Evolutionary conservation across 2,113 vertebrate species (phyloP).

Genomic region (Lepisosteus oculatus): DNA sequence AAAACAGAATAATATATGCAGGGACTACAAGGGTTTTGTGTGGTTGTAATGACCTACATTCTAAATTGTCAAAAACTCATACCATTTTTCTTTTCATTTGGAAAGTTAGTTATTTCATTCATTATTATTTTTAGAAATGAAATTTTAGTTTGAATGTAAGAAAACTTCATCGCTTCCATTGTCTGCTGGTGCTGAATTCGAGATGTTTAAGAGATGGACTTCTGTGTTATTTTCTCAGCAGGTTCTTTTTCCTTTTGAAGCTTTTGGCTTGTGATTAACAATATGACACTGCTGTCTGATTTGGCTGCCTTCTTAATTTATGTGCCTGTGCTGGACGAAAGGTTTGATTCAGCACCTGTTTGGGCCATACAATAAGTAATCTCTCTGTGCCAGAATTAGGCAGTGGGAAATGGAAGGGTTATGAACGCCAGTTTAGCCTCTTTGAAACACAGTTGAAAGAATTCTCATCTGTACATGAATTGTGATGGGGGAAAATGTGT

Average conservation of each 20-base stretch:
- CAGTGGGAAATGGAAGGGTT: constrained; percentile 31
- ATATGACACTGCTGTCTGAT: constrained; percentile 45
- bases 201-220: neutral
- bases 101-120: too few relatives aligned
- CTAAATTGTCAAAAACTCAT: too few relatives aligned
- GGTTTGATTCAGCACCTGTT: constrained; percentile 61
- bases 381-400: constrained; percentile 37
- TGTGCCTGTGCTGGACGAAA: constrained; percentile 47
- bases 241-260: constrained; percentile 50
- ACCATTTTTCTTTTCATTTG: too few relatives aligned
- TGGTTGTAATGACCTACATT: too few relatives aligned
- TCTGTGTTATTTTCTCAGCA: constrained; percentile 3
- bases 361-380: constrained; percentile 37
- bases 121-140: too few relatives aligned
- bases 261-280: constrained; percentile 57
- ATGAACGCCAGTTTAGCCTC: constrained; percentile 31
- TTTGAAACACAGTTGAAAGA: constrained; percentile 23
- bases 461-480: constrained; percentile 32
- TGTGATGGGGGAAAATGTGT: constrained; percentile 30
- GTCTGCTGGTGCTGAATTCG: neutral
- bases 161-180: too few relatives aligned
- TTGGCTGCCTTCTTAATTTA: constrained; percentile 55
- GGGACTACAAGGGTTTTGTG: too few relatives aligned
- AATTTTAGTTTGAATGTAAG: too few relatives aligned
- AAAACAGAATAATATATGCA: too few relatives aligned